phyloP scores from a whole-genome alignment of 1,140 invertebrate genomes.

The Macrocentrus cingulum region DNA sequence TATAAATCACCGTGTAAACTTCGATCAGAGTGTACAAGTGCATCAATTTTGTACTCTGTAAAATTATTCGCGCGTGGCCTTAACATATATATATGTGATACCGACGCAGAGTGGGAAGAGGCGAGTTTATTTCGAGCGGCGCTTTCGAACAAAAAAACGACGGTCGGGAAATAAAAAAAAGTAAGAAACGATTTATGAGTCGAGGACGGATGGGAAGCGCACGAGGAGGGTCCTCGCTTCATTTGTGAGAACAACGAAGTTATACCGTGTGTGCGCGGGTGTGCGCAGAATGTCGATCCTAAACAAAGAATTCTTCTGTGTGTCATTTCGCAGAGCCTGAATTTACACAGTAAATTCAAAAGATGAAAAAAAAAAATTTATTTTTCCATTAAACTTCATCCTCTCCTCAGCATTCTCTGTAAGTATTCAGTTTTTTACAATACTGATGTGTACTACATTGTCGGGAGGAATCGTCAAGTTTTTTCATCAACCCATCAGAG shows the following conservation, averaged over 20 bases:
- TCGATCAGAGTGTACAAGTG: too few species aligned
- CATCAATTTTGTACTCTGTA: too few species aligned
- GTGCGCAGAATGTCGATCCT: constrained; percentile 25
- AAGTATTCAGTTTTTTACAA: too few species aligned
- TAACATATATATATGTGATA: too few species aligned
- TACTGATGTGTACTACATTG: too few species aligned
- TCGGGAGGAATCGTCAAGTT: constrained; percentile 4
- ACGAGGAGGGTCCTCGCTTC: constrained; percentile 1
- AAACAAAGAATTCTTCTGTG: constrained; percentile 26
- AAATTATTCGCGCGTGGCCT: too few species aligned
- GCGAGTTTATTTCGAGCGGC: constrained; percentile 8
- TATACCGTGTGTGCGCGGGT: constrained; percentile 9
- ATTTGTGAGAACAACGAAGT: constrained; percentile 26
- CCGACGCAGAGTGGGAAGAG: neutral
- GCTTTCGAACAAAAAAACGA: neutral
- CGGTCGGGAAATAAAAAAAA: neutral
- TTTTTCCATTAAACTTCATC: too few species aligned
- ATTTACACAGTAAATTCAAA: too few species aligned
- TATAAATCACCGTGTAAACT: too few species aligned
- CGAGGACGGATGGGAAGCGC: neutral
- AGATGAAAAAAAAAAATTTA: too few species aligned
- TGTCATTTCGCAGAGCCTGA: too few species aligned
- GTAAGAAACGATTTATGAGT: constrained; percentile 7
- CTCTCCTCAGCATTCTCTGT: too few species aligned
- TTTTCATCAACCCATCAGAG: neutral